Evolutionary conservation across 2,797 vertebrate species (phyloP).

Genomic region (Smutsia gigantea): DNA sequence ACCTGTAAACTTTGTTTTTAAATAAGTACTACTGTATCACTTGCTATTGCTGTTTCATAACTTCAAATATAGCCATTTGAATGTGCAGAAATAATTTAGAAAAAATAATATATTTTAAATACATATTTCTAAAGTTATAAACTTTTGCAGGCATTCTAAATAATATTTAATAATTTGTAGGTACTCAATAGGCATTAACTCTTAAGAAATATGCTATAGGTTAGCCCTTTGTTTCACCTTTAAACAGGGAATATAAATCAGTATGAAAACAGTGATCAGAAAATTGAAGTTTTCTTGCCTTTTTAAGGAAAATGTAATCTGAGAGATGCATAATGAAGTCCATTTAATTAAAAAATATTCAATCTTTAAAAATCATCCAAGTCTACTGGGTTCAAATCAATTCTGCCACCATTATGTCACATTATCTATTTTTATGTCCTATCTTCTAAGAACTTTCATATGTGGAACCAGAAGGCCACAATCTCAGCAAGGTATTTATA

Average conservation of each 20-base stretch:
- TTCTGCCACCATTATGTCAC: background rate
- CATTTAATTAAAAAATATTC: background rate
- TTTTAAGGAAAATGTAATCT: constrained; percentile 11
- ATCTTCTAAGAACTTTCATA: background rate
- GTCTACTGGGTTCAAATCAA: background rate
- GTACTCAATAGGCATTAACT: background rate
- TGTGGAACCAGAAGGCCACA: background rate
- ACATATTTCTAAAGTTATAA: background rate
- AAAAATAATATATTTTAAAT: background rate
- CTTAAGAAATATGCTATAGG: background rate
- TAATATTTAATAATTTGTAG: constrained; percentile 10
- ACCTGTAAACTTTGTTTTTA: background rate
- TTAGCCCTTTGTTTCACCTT: background rate
- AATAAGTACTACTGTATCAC: background rate
- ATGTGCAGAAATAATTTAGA: background rate
- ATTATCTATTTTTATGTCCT: background rate
- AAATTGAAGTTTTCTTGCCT: constrained; percentile 21
- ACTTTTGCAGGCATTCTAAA: background rate
- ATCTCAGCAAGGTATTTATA: background rate
- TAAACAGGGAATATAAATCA: background rate
- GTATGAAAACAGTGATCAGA: background rate
- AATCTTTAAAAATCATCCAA: background rate
- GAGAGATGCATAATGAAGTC: background rate
- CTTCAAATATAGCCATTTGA: constrained; percentile 7
- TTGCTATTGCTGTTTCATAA: background rate